Base-by-base conservation (phyloP, 2,888 invertebrate genomes). In the Drosophila ustulata region DNA sequence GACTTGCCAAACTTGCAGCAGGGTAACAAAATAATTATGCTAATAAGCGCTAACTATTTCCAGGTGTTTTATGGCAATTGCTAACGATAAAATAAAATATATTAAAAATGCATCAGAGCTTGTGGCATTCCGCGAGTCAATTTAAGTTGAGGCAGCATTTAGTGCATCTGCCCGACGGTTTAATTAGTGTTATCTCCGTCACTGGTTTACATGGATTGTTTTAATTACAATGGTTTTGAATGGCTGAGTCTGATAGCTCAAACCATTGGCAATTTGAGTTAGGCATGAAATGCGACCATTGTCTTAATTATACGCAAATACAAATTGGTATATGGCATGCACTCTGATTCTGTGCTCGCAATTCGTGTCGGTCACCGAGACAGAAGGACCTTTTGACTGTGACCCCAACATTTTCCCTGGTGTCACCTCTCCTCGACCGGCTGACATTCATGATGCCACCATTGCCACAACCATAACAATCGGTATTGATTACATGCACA, bases 11-110 rank as follows among this genome's bases (percentile, higher is more conserved):
- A 45, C 55, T 51, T 65, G 32, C 25, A 34, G 47, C 34, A 32
- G 11, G 23, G 45, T 23, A 57, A 78, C 39, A 82, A 66, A 70
- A 34, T 73, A 80, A 82, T 78, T 78, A 81, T 80, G 80, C 68
- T 76, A 84, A 84, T 87, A 89, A 70, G 71, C 82, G 49, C 37
- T 53, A 83, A 76, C 88, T 82, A 88, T 78, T 88, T 67, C 67
- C 51, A 65, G 72, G 45, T 71, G 66, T 62, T 61, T 80, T 63
- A 71, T 61, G 58, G 47, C 25, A 56, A 69, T 56, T 58, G 59
- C 30, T 59, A 46, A 61, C 68, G 62, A 41, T 65, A 26, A 66
- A 63, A 67, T 8, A 18, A 41, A 39, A n/a, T n/a, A 3, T 34
- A 34, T 23, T 8, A 9, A 0, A 73, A 67, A 45, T 71, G 58